Percentiles rank a stretch among this genome's conserved stretches.
Evolutionary conservation across 2,797 vertebrate genomes (phyloP).

Genomic region (Steatocranus sp.): DNA sequence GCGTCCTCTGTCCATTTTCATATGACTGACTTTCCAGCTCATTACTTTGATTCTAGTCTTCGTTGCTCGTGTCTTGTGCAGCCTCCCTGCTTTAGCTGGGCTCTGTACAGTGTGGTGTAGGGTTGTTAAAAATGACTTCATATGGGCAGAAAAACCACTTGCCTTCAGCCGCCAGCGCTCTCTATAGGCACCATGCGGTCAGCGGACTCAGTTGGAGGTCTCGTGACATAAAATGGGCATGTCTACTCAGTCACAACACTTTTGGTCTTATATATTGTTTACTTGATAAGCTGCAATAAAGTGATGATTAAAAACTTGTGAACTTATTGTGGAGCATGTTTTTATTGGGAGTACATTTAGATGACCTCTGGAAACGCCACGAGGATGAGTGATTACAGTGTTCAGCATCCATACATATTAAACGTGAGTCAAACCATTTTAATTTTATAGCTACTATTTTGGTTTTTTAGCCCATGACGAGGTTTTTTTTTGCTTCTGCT

Average conservation of each 20-base stretch:
- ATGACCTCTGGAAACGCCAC: neutral
- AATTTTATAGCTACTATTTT: neutral
- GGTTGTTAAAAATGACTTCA: constrained; percentile 61
- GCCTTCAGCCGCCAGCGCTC: constrained; percentile 52
- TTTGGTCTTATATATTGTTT: constrained; percentile 78
- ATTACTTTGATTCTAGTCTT: constrained; percentile 61
- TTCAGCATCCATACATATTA: neutral
- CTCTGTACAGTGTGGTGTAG: constrained; percentile 63
- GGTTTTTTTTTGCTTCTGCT: neutral
- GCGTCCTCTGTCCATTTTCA: constrained; percentile 70
- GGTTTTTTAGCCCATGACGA: neutral
- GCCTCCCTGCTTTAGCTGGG: constrained; percentile 55
- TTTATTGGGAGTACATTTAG: constrained; percentile 30
- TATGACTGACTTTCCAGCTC: constrained; percentile 69
- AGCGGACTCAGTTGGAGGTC: constrained; percentile 52
- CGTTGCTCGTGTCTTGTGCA: constrained; percentile 59
- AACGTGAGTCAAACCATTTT: neutral
- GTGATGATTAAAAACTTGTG: constrained; percentile 58
- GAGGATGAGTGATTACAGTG: neutral
- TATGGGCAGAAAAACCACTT: constrained; percentile 51
- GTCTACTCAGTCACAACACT: constrained; percentile 72
- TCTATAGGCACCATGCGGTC: constrained; percentile 47
- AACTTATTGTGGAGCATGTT: constrained; percentile 31
- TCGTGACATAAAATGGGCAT: constrained; percentile 60
- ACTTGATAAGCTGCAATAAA: constrained; percentile 73